These are phyloP conservation scores for Pardalotus punctatus DNA, from an alignment of 2,113 vertebrate species.

Conservation along the genomic window DNA sequence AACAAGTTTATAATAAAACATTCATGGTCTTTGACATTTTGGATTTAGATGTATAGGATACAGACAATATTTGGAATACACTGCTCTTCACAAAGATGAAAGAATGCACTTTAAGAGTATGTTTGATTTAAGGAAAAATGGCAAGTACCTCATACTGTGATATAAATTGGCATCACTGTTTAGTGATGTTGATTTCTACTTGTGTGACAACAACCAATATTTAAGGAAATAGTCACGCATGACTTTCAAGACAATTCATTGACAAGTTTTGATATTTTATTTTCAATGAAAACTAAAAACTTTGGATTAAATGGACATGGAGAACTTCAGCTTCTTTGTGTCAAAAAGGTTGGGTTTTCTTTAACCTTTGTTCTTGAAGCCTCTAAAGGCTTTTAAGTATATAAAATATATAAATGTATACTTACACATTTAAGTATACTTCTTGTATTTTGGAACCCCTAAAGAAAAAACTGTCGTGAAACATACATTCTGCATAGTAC, in stretches of 20 bases:
- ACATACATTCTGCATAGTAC: neutral
- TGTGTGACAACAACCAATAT: neutral
- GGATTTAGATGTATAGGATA: neutral
- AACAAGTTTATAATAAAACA: neutral
- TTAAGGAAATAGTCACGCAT: neutral
- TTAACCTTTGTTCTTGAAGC: neutral
- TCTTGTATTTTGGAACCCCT: neutral
- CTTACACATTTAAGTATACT: neutral
- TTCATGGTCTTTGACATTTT: neutral
- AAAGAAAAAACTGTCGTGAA: neutral
- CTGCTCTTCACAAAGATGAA: neutral
- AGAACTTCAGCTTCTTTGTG: neutral
- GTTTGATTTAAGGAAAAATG: neutral
- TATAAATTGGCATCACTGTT: neutral
- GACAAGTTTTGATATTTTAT: neutral
- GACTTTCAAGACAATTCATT: neutral
- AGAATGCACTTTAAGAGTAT: neutral
- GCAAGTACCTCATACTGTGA: neutral
- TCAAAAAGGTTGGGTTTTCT: neutral
- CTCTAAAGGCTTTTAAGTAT: neutral
- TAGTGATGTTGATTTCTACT: neutral
- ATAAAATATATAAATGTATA: too few relatives aligned
- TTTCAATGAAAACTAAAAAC: neutral
- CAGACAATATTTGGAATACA: neutral
- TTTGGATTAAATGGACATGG: neutral